Evolutionary conservation across 1,140 invertebrate species (phyloP).

Genomic region (Sesamia nonagrioides): DNA sequence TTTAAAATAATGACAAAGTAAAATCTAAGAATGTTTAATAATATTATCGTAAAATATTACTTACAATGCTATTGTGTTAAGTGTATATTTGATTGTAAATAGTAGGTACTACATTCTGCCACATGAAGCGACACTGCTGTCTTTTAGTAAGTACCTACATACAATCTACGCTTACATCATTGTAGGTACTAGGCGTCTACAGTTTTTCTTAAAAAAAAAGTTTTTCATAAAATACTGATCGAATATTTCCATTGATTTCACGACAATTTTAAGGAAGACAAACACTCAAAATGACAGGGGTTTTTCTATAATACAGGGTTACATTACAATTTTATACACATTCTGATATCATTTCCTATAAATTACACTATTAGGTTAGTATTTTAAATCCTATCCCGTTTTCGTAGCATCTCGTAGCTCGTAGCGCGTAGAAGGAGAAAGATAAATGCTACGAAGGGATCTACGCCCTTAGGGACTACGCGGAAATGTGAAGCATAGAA

Average conservation of each 20-base stretch:
- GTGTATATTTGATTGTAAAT: no score
- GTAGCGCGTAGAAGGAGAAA: conserved; percentile 2
- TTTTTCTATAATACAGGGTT: neutral
- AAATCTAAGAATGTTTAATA: no score
- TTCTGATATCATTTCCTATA: neutral
- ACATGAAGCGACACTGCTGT: no score
- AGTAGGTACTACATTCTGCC: no score
- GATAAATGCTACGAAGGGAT: neutral
- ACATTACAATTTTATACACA: no score
- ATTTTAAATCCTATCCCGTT: neutral
- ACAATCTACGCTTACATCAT: no score
- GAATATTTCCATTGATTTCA: neutral
- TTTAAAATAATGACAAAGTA: no score
- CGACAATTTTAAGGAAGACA: neutral
- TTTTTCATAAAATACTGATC: neutral
- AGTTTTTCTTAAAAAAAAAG: neutral
- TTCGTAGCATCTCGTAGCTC: conserved; percentile 20
- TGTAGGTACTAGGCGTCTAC: no score
- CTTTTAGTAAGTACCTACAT: no score
- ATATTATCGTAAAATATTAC: no score
- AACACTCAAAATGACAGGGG: neutral
- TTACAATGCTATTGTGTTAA: no score
- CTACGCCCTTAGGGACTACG: neutral
- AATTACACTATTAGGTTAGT: neutral
- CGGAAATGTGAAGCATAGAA: conserved; percentile 1